phyloP scores from a whole-genome alignment of 2,888 invertebrate species.

The Panzeria rudis region DNA sequence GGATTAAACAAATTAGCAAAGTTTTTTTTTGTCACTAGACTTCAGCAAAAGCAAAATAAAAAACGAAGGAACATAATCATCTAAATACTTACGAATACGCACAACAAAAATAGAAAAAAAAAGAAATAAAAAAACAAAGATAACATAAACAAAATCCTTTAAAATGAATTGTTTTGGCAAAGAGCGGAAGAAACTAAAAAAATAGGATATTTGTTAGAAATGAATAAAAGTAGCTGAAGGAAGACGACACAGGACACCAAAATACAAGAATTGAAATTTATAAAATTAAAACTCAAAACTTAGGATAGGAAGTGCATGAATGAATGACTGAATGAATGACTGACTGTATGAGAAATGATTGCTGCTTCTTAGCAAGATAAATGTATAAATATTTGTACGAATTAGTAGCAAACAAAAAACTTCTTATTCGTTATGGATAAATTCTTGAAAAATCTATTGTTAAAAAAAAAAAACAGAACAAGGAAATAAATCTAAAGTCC shows the following conservation, averaged over 20 bases:
- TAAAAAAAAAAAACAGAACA: not conserved
- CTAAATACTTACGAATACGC: not conserved
- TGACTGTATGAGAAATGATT: not conserved
- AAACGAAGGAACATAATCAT: conserved; percentile 19
- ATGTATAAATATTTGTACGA: conserved; percentile 31
- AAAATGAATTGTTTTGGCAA: conserved; percentile 65
- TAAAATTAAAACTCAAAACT: conserved; percentile 44
- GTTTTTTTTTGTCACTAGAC: conserved; percentile 41
- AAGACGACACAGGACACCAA: conserved; percentile 26
- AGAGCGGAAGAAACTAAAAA: conserved; percentile 11
- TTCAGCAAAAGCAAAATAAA: conserved; percentile 1
- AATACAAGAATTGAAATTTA: conserved; percentile 19
- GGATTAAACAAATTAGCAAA: conserved; percentile 70
- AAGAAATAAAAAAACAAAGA: conserved; percentile 9
- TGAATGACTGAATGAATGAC: not conserved
- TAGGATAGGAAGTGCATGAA: conserved; percentile 32
- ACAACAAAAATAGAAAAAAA: not conserved
- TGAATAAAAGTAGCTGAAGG: conserved; percentile 9
- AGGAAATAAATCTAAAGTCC: conserved; percentile 41
- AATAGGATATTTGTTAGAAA: conserved; percentile 17
- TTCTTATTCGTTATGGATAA: not conserved
- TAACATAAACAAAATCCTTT: conserved; percentile 57
- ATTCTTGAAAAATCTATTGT: conserved; percentile 8
- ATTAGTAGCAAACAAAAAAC: conserved; percentile 27
- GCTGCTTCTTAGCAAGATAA: conserved; percentile 8